A percentile compares a stretch with the other conserved stretches of the same genome.
phyloP scores from a whole-genome alignment of 2,797 vertebrate genomes.

The Spizella passerina region DNA sequence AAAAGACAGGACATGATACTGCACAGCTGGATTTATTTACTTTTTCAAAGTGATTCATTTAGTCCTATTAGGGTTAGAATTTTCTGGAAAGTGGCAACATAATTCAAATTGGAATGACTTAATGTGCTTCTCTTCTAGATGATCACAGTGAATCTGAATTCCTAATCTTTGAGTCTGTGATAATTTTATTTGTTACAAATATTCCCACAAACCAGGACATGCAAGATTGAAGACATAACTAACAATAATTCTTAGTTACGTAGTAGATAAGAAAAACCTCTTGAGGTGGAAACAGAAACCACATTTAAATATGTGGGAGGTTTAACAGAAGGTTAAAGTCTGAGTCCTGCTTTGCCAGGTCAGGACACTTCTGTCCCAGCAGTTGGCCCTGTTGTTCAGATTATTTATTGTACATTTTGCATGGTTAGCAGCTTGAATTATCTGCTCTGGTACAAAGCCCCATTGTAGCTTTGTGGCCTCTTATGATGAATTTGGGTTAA shows the following conservation, averaged over 20 bases:
- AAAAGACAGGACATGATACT: background rate
- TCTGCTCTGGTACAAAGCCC: background rate
- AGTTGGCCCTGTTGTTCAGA: background rate
- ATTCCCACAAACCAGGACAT: background rate
- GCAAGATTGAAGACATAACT: background rate
- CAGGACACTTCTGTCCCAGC: background rate
- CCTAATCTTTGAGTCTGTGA: background rate
- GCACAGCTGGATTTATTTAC: background rate
- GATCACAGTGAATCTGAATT: background rate
- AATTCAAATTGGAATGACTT: background rate
- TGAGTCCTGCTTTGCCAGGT: background rate
- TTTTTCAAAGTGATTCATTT: background rate
- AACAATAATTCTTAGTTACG: background rate
- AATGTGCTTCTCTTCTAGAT: background rate
- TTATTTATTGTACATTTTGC: background rate
- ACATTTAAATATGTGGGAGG: background rate
- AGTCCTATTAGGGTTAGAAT: background rate
- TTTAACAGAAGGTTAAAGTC: background rate
- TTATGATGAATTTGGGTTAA: background rate
- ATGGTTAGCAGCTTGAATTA: background rate
- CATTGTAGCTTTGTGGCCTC: background rate
- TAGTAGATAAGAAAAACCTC: background rate
- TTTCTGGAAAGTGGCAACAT: background rate
- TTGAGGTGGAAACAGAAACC: background rate
- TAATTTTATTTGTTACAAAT: background rate